Conservation (phyloP, 2,797 vertebrate species). For the Brotula barbata region DNA sequence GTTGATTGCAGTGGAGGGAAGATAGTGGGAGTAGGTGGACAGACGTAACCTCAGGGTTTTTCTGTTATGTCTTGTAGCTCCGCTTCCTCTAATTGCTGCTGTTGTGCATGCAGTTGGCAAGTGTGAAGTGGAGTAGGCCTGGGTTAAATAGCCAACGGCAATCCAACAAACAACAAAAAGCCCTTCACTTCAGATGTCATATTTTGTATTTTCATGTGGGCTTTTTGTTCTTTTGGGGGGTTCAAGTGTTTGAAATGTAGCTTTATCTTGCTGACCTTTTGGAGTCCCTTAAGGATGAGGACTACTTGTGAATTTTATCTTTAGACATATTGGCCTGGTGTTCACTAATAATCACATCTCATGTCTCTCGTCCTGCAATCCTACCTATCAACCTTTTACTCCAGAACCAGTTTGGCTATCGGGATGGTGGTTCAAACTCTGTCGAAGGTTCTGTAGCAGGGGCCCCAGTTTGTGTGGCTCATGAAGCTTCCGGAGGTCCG, state of each 20-base stretch:
- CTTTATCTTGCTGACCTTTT: slow-evolving; percentile 45
- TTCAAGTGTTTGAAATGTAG: slow-evolving; percentile 53
- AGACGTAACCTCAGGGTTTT: slow-evolving; percentile 53
- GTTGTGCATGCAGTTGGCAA: slow-evolving; percentile 43
- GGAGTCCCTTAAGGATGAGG: slow-evolving; percentile 54
- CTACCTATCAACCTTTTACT: neutral
- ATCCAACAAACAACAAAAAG: slow-evolving; percentile 44
- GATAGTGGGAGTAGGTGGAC: slow-evolving; percentile 52
- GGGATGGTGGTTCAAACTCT: slow-evolving; percentile 81
- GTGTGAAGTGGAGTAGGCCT: slow-evolving; percentile 52
- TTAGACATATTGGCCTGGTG: neutral
- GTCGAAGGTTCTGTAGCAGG: slow-evolving; percentile 59
- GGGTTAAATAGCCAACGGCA: slow-evolving; percentile 66
- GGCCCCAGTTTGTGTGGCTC: slow-evolving; percentile 72
- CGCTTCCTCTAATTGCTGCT: slow-evolving; percentile 66
- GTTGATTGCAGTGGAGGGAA: slow-evolving; percentile 51
- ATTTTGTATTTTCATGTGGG: slow-evolving; percentile 67
- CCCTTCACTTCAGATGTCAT: slow-evolving; percentile 65
- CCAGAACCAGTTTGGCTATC: slow-evolving; percentile 94
- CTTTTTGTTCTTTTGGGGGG: slow-evolving; percentile 49
- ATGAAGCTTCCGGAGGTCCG: slow-evolving; percentile 76
- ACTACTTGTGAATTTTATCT: slow-evolving; percentile 46
- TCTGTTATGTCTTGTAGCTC: slow-evolving; percentile 44
- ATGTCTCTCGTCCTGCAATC: neutral
- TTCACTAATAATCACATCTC: neutral